These are phyloP conservation scores for Chloroceryle aenea DNA, from an alignment of 2,113 vertebrate species.

Conservation along the genomic window DNA sequence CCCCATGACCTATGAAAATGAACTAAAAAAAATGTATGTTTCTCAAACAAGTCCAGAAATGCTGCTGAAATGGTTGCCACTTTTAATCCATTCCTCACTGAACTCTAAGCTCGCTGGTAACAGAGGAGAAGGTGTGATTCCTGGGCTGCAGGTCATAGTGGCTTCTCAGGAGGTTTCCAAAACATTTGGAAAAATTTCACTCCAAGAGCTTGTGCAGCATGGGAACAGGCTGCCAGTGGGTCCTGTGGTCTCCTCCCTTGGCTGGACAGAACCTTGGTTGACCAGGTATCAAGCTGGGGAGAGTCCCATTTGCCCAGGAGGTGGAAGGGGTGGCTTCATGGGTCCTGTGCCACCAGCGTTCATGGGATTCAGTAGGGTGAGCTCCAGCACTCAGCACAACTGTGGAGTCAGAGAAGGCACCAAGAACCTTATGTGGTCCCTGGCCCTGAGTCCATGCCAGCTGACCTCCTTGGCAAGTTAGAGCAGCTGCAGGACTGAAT, in stretches of 20 bases:
- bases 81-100: background rate
- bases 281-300: background rate
- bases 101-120: rapidly evolving
- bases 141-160: rapidly evolving
- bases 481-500: background rate
- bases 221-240: background rate
- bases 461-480: background rate
- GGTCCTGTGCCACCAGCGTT: background rate
- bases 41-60: background rate
- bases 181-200: background rate
- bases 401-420: background rate
- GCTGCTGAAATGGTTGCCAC: background rate
- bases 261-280: background rate
- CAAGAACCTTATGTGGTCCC: rapidly evolving
- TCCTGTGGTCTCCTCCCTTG: background rate
- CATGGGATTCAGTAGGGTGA: background rate
- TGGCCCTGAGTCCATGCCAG: background rate
- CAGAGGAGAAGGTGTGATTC: background rate
- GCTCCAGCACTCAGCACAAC: background rate
- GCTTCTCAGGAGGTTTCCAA: background rate
- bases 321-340: background rate
- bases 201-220: background rate
- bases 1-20: background rate
- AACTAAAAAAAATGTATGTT: background rate
- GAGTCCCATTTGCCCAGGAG: background rate